Conservation (phyloP, 1,140 invertebrate genomes). For the Nylanderia fulva region DNA sequence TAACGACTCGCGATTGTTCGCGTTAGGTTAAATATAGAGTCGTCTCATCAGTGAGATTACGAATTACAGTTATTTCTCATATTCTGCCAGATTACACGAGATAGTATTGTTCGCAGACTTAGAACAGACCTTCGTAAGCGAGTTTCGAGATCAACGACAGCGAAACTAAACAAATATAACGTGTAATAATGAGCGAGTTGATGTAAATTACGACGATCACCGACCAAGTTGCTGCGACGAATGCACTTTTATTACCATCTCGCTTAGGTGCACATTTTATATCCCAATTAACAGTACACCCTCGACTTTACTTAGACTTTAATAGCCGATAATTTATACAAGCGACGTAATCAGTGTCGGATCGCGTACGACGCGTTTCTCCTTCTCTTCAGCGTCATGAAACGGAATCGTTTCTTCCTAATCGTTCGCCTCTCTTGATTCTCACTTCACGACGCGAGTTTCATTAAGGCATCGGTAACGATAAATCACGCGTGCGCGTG, state of each 20-base stretch:
- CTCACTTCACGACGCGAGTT: slow-evolving; percentile 18
- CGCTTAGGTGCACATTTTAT: neutral
- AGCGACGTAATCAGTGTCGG: slow-evolving; percentile 17
- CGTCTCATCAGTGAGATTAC: neutral
- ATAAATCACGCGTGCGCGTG: slow-evolving; percentile 31
- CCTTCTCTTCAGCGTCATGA: neutral
- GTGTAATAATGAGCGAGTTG: neutral
- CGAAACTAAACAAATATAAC: neutral
- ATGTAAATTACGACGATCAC: slow-evolving; percentile 30
- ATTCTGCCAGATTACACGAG: slow-evolving; percentile 2
- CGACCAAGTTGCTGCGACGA: slow-evolving; percentile 8
- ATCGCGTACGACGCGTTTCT: neutral
- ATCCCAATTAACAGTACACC: slow-evolving; percentile 36
- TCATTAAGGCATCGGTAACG: slow-evolving; percentile 33
- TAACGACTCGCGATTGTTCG: slow-evolving; percentile 3
- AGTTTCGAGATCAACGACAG: slow-evolving; percentile 20
- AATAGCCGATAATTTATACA: slow-evolving; percentile 41
- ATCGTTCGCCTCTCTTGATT: neutral
- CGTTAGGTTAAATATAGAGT: slow-evolving; percentile 10
- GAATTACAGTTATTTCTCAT: slow-evolving; percentile 22
- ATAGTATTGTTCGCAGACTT: neutral
- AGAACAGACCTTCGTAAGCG: neutral
- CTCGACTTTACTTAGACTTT: neutral
- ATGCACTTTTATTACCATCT: slow-evolving; percentile 1
- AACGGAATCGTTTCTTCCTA: slow-evolving; percentile 1